phyloP scores from a whole-genome alignment of 2,797 vertebrate species.

The Brachymystax lenok region DNA sequence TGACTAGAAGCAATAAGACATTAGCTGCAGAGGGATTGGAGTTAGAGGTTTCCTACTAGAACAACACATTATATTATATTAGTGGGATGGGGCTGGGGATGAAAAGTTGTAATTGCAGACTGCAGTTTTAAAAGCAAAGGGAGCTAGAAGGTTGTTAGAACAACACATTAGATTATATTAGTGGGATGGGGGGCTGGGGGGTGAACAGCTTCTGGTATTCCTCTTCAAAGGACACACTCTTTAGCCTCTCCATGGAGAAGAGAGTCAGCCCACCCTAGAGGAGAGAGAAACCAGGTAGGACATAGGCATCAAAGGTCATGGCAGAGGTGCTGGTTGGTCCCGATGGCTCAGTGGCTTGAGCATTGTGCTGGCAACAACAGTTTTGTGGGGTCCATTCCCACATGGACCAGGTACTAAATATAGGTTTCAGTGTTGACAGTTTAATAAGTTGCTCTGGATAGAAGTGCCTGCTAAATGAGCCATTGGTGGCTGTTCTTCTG shows the following conservation, averaged over 20 bases:
- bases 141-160: background rate
- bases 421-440: too few species aligned
- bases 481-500: background rate
- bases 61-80: background rate
- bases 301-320: constrained; percentile 9
- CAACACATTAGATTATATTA: constrained; percentile 44
- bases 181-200: constrained; percentile 63
- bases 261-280: constrained; percentile 75
- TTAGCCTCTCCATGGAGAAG: constrained; percentile 86
- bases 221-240: constrained; percentile 92
- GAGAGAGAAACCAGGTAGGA: background rate
- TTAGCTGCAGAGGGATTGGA: too few species aligned
- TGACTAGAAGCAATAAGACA: too few species aligned
- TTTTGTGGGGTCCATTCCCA: background rate
- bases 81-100: constrained; percentile 41
- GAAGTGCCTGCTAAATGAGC: background rate
- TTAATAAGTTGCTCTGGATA: too few species aligned
- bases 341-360: background rate
- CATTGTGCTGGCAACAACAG: background rate
- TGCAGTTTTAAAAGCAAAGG: background rate
- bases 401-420: too few species aligned
- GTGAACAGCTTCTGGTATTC: constrained; percentile 91
- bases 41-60: too few species aligned
- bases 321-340: background rate
- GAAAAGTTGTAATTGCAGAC: constrained; percentile 48